Percentiles rank a stretch among this genome's conserved stretches.
Conservation (phyloP, 1,140 invertebrate genomes). For the Micrasema minimum region DNA sequence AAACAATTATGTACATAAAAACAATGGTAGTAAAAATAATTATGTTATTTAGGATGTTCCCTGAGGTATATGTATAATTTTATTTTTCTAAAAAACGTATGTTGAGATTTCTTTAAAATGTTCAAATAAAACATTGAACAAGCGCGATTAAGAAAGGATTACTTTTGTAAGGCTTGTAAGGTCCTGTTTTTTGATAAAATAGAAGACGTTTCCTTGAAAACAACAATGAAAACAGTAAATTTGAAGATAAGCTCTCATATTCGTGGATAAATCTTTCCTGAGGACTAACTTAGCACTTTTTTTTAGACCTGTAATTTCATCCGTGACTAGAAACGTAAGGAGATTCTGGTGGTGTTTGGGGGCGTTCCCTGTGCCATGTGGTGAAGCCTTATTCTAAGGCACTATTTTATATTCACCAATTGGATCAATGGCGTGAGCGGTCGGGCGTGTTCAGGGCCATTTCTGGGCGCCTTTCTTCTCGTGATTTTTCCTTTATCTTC, state of each 20-base stretch:
- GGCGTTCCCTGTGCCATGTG: constrained; percentile 10
- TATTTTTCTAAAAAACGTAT: no score
- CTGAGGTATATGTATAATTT: no score
- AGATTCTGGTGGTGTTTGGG: background rate
- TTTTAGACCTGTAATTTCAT: constrained; percentile 31
- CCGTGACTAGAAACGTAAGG: constrained; percentile 7
- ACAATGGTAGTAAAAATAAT: no score
- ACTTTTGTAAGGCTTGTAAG: no score
- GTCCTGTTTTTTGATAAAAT: no score
- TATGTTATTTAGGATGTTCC: no score
- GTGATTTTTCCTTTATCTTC: constrained; percentile 17
- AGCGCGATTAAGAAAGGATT: no score
- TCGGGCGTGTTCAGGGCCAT: constrained; percentile 9
- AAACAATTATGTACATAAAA: no score
- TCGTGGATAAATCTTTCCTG: constrained; percentile 11
- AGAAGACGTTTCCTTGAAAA: no score
- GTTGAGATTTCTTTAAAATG: no score
- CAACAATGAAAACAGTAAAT: no score
- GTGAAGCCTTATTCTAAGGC: background rate
- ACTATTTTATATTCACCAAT: constrained; percentile 38
- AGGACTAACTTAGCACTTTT: constrained; percentile 25
- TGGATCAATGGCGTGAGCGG: constrained; percentile 34
- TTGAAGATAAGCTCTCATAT: constrained; percentile 20
- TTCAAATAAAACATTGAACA: no score
- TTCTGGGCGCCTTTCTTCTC: background rate